Conservation (phyloP, 2,888 invertebrate genomes). For the Cristatella mucedo region DNA sequence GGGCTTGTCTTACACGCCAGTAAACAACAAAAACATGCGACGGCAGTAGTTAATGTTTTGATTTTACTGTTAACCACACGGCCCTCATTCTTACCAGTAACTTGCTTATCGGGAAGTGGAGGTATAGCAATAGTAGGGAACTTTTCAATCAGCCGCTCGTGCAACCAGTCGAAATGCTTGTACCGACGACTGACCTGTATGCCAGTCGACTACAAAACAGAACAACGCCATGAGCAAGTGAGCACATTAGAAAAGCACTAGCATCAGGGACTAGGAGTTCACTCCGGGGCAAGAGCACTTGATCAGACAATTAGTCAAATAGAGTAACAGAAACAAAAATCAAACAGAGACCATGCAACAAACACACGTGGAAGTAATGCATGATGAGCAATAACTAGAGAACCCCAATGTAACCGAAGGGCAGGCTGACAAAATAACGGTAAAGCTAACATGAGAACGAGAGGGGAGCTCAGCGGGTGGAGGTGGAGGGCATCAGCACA, state of each 20-base stretch:
- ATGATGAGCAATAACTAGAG: no score
- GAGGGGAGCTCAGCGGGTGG: no score
- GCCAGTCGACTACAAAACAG: constrained; percentile 54
- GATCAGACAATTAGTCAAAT: neutral
- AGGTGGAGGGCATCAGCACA: no score
- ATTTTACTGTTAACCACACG: constrained; percentile 1
- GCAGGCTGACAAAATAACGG: no score
- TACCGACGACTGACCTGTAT: constrained; percentile 73
- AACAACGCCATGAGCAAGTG: neutral
- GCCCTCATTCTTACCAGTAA: constrained; percentile 47
- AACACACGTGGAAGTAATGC: no score
- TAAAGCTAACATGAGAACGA: no score
- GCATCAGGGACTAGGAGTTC: no score
- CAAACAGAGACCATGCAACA: neutral
- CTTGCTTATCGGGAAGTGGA: constrained; percentile 92
- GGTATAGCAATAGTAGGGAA: constrained; percentile 87
- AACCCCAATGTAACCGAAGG: no score
- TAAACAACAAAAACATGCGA: no score
- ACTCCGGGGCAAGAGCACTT: constrained; percentile 4
- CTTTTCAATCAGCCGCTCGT: constrained; percentile 78
- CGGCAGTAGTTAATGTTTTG: no score
- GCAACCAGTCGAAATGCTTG: constrained; percentile 98
- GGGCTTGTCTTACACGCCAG: no score
- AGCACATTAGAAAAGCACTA: no score
- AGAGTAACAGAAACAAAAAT: neutral